phyloP scores from a whole-genome alignment of 1,140 invertebrate genomes.

The Polypedilum vanderplanki region DNA sequence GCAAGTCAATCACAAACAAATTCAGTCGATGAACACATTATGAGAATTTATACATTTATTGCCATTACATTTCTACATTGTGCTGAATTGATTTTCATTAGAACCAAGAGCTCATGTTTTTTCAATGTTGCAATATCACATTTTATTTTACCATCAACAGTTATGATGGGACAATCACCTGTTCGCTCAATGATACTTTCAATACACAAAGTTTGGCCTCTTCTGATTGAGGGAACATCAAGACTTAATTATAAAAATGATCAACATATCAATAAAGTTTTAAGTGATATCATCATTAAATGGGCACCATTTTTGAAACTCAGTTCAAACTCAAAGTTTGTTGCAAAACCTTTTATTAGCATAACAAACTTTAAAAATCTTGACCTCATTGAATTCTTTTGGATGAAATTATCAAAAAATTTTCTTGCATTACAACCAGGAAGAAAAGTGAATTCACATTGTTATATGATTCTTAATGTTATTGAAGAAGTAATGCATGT shows the following conservation, averaged over 20 bases:
- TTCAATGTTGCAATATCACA: slow-evolving; percentile 40
- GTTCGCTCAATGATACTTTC: slow-evolving; percentile 34
- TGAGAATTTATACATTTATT: slow-evolving; percentile 39
- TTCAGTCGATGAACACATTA: background rate
- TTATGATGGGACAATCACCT: slow-evolving; percentile 39
- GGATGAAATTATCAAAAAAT: slow-evolving; percentile 29
- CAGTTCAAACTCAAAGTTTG: background rate
- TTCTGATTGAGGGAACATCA: slow-evolving; percentile 40
- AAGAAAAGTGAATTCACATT: background rate
- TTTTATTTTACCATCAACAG: slow-evolving; percentile 37
- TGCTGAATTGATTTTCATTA: slow-evolving; percentile 36
- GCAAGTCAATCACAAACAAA: background rate
- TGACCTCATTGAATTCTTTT: slow-evolving; percentile 30
- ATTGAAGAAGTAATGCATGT: slow-evolving; percentile 4
- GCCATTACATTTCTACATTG: slow-evolving; percentile 43
- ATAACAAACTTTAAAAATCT: slow-evolving; percentile 1
- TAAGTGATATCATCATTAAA: slow-evolving; percentile 38
- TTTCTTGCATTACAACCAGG: slow-evolving; percentile 11
- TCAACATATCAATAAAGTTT: slow-evolving; percentile 37
- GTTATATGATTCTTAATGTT: background rate
- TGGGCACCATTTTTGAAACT: slow-evolving; percentile 42
- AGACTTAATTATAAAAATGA: slow-evolving; percentile 39
- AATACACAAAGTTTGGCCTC: slow-evolving; percentile 42
- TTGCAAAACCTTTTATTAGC: background rate
- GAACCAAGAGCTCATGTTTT: slow-evolving; percentile 41